Evolutionary conservation across 2,797 vertebrate genomes (phyloP), one percentile per base, ranked within the genome.

Genomic region (Neosilurus hyrtlii): DNA sequence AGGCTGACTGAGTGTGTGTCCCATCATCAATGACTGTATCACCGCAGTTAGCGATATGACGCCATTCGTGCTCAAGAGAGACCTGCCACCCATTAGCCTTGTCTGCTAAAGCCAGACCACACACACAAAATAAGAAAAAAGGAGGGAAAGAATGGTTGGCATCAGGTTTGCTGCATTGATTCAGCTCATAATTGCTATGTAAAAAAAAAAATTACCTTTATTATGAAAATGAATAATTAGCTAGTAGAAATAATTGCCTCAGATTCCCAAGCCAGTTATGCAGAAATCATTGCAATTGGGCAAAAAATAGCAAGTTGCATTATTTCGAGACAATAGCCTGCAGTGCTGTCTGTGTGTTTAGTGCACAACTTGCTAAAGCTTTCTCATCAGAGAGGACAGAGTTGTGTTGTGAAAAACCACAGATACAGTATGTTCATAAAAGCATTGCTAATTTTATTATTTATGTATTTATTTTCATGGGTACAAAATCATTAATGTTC

Each of bases 21-120:
- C 97, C 68, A 94, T 98, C 91, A 94, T 97, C 89, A 73, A 43
- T n/a, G 95, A 97, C 95, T 98, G 97, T 95, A 97, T 99, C 95
- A 95, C 87, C 89, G 97, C 97, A 97, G 94, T 97, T 89, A 90
- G 94, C 92, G 95, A 96, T 94, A 94, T 91, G 90, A 96, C 95
- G 10, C 90, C 94, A 79, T 96, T 97, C 80, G 82, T 92, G 85
- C 96, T 96, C 78, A 94, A 92, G 86, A 96, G 97, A 79, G 97
- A 97, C 61, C 91, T 98, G 90, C 96, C 96, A 90, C 90, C 94
- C 79, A 49, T 96, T 85, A 93, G 89, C 76, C 77, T 73, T 82
- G 67, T 83, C 76, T 87, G 76, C 86, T 94, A 82, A 91, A 94
- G 89, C 84, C 78, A 86, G 81, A 87, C 72, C 81, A 26, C 57